Evolutionary conservation across 2,113 vertebrate species (phyloP), one percentile per base, ranked within the genome.

Genomic region (Mugil cephalus): DNA sequence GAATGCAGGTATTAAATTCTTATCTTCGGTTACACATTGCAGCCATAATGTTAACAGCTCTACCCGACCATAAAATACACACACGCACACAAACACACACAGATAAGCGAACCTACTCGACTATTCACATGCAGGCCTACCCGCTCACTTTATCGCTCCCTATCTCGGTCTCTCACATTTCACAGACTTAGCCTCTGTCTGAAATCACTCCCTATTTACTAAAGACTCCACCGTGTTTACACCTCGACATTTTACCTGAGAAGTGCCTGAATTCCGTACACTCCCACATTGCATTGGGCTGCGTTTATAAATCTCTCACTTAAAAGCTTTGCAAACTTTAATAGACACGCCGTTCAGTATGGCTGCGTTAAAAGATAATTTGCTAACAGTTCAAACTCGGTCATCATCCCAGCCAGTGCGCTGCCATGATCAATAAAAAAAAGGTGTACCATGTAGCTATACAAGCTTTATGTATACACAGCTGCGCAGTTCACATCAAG

Each of bases 1-100:
- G 60, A 80, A 70, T 45, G 51, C 67, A 77, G 71, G 78, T 80
- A 84, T 80, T 70, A 79, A 77, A 84, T 55, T 64, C 48, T 88
- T 87, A 90, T 84, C 83, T 66, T 56, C 1, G 6, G 77, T 81
- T 85, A 78, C 74, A 80, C 80, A 82, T 70, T 84, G 45, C 51
- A 82, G 77, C 59, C 56, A 64, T 79, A 68, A 82, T 77, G 69
- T 83, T 85, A 76, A 85, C 80, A 77, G 72, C 82, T 74, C 62
- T 69, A 60, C 12, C 34, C 63, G 64, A 73, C 73, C 56, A 56
- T 89, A 78, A 91, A 88, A 78, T n/a, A 78, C 60, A 79, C 52
- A 81, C 36, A 56, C 61, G 63, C 46, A 59, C 63, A 78, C 47
- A 77, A 78, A 18, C 40, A 69, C 58, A 65, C 63, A 74, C 17